These are phyloP conservation scores for Pollenia labialis DNA, from an alignment of 2,888 invertebrate genomes.

Conservation along the genomic window DNA sequence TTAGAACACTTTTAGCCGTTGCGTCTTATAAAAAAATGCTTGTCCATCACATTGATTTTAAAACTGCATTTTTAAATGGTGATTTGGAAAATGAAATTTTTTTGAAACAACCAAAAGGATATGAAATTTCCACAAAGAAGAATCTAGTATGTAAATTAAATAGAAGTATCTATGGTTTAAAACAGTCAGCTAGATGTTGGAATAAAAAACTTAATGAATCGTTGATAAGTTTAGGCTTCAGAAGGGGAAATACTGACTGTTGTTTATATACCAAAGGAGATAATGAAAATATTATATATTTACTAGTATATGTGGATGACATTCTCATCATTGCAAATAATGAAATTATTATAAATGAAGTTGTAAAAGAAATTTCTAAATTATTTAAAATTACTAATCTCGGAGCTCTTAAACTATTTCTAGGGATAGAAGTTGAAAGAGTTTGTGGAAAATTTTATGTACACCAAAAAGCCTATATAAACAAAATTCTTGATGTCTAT, in stretches of 20 bases:
- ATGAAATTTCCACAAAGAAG: background rate
- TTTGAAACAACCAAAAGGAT: background rate
- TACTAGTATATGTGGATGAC: too few species aligned
- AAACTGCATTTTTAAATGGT: conserved; percentile 30
- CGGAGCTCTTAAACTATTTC: too few species aligned
- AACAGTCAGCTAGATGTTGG: background rate
- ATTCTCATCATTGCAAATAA: too few species aligned
- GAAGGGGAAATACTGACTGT: conserved; percentile 11
- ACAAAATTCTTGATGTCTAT: too few species aligned
- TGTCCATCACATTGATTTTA: conserved; percentile 10
- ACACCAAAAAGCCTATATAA: too few species aligned
- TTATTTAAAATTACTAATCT: too few species aligned
- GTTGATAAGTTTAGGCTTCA: conserved; percentile 12
- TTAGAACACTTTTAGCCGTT: conserved; percentile 33
- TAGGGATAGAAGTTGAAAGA: too few species aligned
- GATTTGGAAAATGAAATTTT: background rate
- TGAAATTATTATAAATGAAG: too few species aligned
- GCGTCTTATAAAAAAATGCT: conserved; percentile 14
- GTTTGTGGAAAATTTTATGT: too few species aligned
- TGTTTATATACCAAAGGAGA: background rate
- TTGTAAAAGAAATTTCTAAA: too few species aligned
- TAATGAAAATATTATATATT: too few species aligned
- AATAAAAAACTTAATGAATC: conserved; percentile 2
- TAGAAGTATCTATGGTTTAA: background rate
- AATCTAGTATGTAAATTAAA: background rate